Evolutionary conservation across 2,113 vertebrate genomes (phyloP), one percentile per base, ranked within the genome.

Genomic region (Hystrix brachyura): DNA sequence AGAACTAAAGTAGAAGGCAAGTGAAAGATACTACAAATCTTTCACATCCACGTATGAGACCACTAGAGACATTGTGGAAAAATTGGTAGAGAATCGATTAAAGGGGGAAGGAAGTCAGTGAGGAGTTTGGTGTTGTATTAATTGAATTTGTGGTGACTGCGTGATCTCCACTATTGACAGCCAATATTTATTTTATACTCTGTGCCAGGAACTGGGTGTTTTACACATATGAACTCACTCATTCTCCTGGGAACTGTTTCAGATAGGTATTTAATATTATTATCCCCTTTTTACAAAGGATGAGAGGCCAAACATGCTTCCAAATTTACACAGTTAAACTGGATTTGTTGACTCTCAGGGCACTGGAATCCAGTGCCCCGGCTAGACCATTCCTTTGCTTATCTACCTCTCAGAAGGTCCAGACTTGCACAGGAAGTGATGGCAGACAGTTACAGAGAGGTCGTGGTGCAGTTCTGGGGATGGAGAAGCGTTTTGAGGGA

Each of bases 351-450:
- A 79, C 87, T 59, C 48, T 14, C 53, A 48, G 59, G 60, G 34
- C 53, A 48, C 34, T 57, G 34, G 78, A 74, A 80, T 62, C 27
- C 46, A 65, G 62, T 18, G 53, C 82, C 80, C 72, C 43, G 7
- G 6, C 12, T n/a, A 76, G 74, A 62, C 19, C 53, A 69, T 27
- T 3, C 12, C 46, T 67, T 53, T 43, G 34, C 55, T 46, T 65
- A 43, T n/a, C 62, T 76, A 18, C 59, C 53, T 78, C 67, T 91
- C n/a, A 64, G 65, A 79, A 95, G 71, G 74, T 86, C 65, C 92
- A 21, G 21, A 59, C 13, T n/a, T 48, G 84, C 91, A 74, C 19
- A 55, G 60, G 55, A 93, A 94, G 79, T 48, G 43, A 76, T 59
- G 76, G 57, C 55, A n/a, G 60, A 65, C 69, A 57, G 83, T 62